Conservation (phyloP, 2,888 invertebrate genomes). For the Pemphredon lugubris region DNA sequence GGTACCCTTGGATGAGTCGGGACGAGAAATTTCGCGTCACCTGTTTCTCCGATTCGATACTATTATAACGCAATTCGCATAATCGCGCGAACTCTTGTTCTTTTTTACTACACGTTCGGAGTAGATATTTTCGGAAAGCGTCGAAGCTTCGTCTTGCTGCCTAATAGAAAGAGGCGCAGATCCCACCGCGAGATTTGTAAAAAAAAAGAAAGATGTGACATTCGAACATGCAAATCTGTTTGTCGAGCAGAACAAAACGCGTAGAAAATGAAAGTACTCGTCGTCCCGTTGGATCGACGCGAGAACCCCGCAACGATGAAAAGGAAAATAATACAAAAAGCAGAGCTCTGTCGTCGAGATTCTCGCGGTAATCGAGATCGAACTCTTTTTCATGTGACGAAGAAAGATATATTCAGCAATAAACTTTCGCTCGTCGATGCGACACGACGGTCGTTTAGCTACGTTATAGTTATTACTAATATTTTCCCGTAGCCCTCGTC, state of each 20-base stretch:
- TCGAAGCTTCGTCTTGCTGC: background rate
- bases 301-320: background rate
- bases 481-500: constrained; percentile 18
- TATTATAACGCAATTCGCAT: background rate
- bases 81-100: constrained; percentile 6
- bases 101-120: background rate
- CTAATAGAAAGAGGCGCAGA: background rate
- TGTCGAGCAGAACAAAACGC: background rate
- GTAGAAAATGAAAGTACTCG: constrained; percentile 5
- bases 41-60: background rate
- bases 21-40: background rate
- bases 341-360: constrained; percentile 13
- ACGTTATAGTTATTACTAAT: constrained; percentile 19
- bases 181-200: background rate
- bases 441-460: constrained; percentile 22
- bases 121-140: background rate
- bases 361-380: constrained; percentile 8
- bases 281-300: background rate
- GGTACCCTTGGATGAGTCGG: too few species aligned
- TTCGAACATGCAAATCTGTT: constrained; percentile 7
- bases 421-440: constrained; percentile 23
- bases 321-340: background rate
- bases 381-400: constrained; percentile 2
- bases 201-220: background rate
- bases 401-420: constrained; percentile 19